phyloP scores from a whole-genome alignment of 2,888 invertebrate genomes.

The Urechis unicinctus region DNA sequence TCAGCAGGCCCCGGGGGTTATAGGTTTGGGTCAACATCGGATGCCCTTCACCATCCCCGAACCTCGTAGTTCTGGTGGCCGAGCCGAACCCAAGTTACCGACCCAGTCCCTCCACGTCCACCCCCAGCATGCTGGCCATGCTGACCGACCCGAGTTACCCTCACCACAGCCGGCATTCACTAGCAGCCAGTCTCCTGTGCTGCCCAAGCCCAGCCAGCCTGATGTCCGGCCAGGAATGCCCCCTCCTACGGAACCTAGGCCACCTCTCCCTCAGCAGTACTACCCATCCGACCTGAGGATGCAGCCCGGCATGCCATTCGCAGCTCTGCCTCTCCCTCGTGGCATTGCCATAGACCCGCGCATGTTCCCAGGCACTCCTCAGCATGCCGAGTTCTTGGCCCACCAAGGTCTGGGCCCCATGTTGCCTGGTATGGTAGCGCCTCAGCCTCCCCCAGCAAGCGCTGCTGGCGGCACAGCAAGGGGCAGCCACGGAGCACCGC shows the following conservation, averaged over 20 bases:
- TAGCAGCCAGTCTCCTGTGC: too few relatives aligned
- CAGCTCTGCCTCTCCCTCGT: neutral
- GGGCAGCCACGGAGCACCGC: neutral
- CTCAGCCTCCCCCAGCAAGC: neutral
- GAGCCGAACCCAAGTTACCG: slow-evolving; percentile 52
- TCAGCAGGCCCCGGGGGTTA: slow-evolving; percentile 11
- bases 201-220: slow-evolving; percentile 1
- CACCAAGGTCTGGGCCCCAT: neutral
- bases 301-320: neutral
- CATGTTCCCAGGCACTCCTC: slow-evolving; percentile 5
- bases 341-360: slow-evolving; percentile 28
- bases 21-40: slow-evolving; percentile 36
- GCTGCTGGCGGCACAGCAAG: slow-evolving; percentile 6
- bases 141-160: neutral
- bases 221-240: neutral
- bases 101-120: slow-evolving; percentile 58
- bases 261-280: neutral
- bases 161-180: too few relatives aligned
- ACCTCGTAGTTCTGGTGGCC: slow-evolving; percentile 48
- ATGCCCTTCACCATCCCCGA: slow-evolving; percentile 21
- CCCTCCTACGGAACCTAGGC: neutral
- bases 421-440: neutral
- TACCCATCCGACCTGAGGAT: neutral
- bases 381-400: slow-evolving; percentile 1
- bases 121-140: neutral